Percentiles rank a stretch among this genome's conserved stretches.
These are phyloP conservation scores for Bombycilla garrulus DNA, from an alignment of 2,113 vertebrate genomes.

Conservation along the genomic window DNA sequence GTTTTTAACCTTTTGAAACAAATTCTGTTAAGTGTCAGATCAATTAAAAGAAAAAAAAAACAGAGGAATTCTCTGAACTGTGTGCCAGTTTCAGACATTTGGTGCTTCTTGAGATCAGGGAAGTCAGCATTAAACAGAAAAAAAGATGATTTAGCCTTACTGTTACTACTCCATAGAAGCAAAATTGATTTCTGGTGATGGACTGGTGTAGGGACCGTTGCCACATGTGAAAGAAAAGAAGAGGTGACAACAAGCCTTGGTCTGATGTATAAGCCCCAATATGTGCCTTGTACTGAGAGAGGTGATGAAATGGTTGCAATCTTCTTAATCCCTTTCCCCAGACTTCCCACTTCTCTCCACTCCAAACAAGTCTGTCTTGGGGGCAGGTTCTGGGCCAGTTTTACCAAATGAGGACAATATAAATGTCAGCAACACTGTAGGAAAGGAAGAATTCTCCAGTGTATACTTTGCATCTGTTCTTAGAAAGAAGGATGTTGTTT, in stretches of 20 bases:
- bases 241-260: not conserved
- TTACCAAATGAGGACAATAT: not conserved
- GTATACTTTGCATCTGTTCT: not conserved
- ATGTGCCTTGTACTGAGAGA: not conserved
- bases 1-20: constrained; percentile 53
- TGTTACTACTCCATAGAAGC: not conserved
- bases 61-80: not conserved
- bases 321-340: not conserved
- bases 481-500: not conserved
- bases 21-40: constrained; percentile 30
- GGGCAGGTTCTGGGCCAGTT: not conserved
- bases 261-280: not conserved
- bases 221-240: not conserved
- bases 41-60: constrained; percentile 1
- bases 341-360: not conserved
- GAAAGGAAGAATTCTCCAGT: not conserved
- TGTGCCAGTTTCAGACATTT: constrained; percentile 11
- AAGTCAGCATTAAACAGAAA: not conserved
- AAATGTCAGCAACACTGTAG: not conserved
- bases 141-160: not conserved
- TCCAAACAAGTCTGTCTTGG: not conserved
- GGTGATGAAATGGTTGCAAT: not conserved
- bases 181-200: not conserved
- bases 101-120: not conserved
- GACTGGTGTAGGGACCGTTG: not conserved